Conservation (phyloP, 1,140 invertebrate genomes). For the Callitettix versicolor region DNA sequence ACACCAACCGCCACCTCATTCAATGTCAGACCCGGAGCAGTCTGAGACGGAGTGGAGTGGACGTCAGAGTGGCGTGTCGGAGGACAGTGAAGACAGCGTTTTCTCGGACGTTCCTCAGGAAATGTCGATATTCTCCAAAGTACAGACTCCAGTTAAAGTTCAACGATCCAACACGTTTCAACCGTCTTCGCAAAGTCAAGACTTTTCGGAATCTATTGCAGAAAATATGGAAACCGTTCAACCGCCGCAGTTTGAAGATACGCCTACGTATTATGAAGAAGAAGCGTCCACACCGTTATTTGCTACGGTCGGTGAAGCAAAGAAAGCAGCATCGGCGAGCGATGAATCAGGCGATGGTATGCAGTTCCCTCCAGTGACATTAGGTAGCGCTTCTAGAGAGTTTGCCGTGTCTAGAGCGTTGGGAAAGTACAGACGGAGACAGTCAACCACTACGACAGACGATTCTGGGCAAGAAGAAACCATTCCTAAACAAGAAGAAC, state of each 20-base stretch:
- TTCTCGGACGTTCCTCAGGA: conserved; percentile 44
- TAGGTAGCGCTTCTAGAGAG: conserved; percentile 58
- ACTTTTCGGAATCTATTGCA: conserved; percentile 20
- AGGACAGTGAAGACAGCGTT: conserved; percentile 55
- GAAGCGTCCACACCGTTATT: conserved; percentile 45
- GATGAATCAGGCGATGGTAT: conserved; percentile 36
- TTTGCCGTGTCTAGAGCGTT: conserved; percentile 73
- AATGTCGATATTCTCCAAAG: background rate
- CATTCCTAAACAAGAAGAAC: conserved; percentile 28
- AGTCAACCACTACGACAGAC: conserved; percentile 34
- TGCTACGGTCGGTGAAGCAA: conserved; percentile 59
- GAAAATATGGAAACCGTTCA: conserved; percentile 27
- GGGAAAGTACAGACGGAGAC: conserved; percentile 67
- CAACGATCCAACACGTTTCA: background rate
- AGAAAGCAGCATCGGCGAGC: conserved; percentile 40
- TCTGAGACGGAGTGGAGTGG: conserved; percentile 62
- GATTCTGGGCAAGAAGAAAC: conserved; percentile 39
- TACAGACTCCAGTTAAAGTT: too few relatives aligned
- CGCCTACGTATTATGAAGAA: conserved; percentile 32
- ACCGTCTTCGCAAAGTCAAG: conserved; percentile 31
- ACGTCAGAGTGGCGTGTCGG: conserved; percentile 48
- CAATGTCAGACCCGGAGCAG: conserved; percentile 63
- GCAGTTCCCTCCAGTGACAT: conserved; percentile 39
- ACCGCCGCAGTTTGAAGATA: conserved; percentile 26
- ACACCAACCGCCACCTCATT: conserved; percentile 42